phyloP scores from a whole-genome alignment of 2,113 vertebrate species.

The Plestiodon gilberti region DNA sequence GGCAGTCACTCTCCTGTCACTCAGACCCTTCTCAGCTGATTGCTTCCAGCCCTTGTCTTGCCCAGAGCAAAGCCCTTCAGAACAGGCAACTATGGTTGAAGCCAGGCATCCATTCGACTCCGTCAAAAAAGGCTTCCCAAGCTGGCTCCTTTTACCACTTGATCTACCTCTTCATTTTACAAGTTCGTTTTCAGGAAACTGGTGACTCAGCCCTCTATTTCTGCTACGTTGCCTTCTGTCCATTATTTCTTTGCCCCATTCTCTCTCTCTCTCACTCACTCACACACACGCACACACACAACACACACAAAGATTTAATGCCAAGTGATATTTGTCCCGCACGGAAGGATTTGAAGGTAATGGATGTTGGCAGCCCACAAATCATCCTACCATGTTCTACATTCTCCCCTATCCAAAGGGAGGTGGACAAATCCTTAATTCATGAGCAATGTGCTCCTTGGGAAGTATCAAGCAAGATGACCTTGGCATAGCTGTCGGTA shows the following conservation, averaged over 20 bases:
- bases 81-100: too few relatives aligned
- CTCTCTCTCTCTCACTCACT: not conserved
- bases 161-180: not conserved
- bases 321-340: constrained; percentile 23
- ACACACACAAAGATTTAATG: not conserved
- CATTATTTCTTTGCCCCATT: constrained; percentile 17
- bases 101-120: too few relatives aligned
- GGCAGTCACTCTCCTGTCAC: too few relatives aligned
- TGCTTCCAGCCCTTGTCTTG: too few relatives aligned
- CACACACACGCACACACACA: too few relatives aligned
- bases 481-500: accelerated
- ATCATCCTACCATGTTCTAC: constrained; percentile 42
- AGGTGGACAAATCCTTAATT: constrained; percentile 30
- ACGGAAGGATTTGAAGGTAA: constrained; percentile 33
- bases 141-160: too few relatives aligned
- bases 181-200: not conserved
- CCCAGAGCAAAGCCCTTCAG: too few relatives aligned
- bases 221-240: not conserved
- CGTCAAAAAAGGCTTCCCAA: too few relatives aligned
- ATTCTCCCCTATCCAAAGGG: constrained; percentile 18
- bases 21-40: too few relatives aligned
- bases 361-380: constrained; percentile 33
- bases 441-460: constrained; percentile 33
- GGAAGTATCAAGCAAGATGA: constrained; percentile 2
- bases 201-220: constrained; percentile 24